Evolutionary conservation across 2,888 invertebrate genomes (phyloP).

Genomic region (Leptopilina syphax): DNA sequence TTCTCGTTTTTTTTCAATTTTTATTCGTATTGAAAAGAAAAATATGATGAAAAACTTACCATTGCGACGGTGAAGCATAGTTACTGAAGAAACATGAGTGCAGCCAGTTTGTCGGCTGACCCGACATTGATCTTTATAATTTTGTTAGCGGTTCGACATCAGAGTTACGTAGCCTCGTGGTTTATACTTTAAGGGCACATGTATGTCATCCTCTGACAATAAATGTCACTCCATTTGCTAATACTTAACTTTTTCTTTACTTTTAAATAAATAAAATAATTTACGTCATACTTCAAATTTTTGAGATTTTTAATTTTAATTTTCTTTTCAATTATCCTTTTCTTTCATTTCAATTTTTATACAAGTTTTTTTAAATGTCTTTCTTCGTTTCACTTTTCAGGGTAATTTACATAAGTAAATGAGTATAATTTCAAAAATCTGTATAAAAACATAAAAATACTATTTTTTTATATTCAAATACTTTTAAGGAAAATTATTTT

Average conservation of each 20-base stretch:
- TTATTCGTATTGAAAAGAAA: neutral
- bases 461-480: too few relatives aligned
- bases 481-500: too few relatives aligned
- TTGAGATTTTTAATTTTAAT: neutral
- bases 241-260: neutral
- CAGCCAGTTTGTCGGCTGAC: constrained; percentile 68
- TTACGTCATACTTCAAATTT: neutral
- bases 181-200: constrained; percentile 67
- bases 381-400: too few relatives aligned
- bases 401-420: too few relatives aligned
- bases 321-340: too few relatives aligned
- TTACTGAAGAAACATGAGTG: constrained; percentile 61
- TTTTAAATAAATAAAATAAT: neutral
- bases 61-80: constrained; percentile 66
- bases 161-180: constrained; percentile 62
- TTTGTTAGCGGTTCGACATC: constrained; percentile 65
- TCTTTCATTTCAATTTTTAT: too few relatives aligned
- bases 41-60: constrained; percentile 63
- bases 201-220: constrained; percentile 66
- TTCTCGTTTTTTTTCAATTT: neutral
- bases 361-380: too few relatives aligned
- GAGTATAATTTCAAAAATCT: too few relatives aligned
- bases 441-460: too few relatives aligned
- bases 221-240: neutral
- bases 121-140: constrained; percentile 67